Evolutionary conservation across 2,113 vertebrate genomes (phyloP).

Genomic region (Odontophorus gujanensis): DNA sequence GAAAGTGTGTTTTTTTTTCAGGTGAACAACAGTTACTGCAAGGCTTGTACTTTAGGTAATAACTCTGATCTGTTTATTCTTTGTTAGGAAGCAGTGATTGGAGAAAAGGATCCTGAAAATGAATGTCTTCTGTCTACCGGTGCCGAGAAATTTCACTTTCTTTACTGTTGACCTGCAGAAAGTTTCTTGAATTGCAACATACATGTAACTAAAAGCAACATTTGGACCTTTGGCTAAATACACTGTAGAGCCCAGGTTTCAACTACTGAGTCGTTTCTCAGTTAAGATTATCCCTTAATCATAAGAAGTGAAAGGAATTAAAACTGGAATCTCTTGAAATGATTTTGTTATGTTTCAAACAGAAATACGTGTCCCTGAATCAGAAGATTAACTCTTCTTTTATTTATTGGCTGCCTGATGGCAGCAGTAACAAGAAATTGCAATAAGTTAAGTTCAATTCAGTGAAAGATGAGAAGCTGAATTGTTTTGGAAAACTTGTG

Average conservation of each 20-base stretch:
- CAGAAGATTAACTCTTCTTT: neutral
- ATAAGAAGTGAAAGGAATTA: neutral
- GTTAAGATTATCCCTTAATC: neutral
- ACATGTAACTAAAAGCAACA: neutral
- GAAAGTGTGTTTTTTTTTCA: neutral
- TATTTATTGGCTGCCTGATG: neutral
- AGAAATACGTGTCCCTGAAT: neutral
- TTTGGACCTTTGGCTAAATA: neutral
- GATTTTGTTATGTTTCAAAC: neutral
- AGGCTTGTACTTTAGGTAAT: neutral
- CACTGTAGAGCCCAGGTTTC: neutral
- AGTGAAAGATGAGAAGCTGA: neutral
- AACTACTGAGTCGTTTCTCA: neutral
- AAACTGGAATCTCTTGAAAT: neutral
- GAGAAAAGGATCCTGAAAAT: neutral
- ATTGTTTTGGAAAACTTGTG: neutral
- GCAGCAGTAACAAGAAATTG: neutral
- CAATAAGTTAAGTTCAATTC: neutral
- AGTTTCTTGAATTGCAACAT: neutral
- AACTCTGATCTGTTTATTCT: neutral
- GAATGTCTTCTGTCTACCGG: neutral
- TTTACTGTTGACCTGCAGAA: neutral
- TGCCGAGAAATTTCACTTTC: neutral
- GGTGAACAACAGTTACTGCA: neutral
- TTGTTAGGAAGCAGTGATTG: neutral